Conservation (phyloP, 2,113 vertebrate species). For the Bombycilla garrulus region DNA sequence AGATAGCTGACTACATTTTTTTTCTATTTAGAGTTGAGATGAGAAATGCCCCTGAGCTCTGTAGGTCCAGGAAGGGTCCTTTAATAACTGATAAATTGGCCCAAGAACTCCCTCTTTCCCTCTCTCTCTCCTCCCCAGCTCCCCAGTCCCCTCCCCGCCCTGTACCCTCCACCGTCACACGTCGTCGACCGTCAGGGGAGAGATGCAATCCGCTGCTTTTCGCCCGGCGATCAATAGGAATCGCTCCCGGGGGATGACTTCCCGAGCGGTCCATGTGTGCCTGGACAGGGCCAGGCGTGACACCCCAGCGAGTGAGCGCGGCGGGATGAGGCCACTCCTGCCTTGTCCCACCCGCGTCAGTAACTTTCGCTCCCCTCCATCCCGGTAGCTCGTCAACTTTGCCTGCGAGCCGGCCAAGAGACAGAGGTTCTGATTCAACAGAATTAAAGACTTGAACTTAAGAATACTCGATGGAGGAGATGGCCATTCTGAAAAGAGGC, state of each 20-base stretch:
- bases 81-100: conserved; percentile 22
- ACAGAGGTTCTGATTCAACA: not conserved
- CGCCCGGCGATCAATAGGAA: not conserved
- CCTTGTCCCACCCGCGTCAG: not conserved
- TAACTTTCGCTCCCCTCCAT: not conserved
- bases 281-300: not conserved
- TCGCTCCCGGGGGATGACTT: not conserved
- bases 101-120: not conserved
- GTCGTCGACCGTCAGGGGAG: not conserved
- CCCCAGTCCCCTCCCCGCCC: not conserved
- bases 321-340: not conserved
- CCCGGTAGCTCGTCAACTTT: not conserved
- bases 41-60: conserved; percentile 51
- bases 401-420: not conserved
- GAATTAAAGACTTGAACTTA: not conserved
- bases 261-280: not conserved
- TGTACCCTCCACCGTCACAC: not conserved
- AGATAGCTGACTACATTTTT: conserved; percentile 74
- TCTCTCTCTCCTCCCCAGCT: not conserved
- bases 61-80: conserved; percentile 17
- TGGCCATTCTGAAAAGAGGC: not conserved
- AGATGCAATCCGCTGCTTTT: not conserved
- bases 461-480: not conserved
- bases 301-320: not conserved
- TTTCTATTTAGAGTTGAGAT: conserved; percentile 52